Evolutionary conservation across 2,888 invertebrate genomes (phyloP).

Genomic region (Cybosia mesomella): DNA sequence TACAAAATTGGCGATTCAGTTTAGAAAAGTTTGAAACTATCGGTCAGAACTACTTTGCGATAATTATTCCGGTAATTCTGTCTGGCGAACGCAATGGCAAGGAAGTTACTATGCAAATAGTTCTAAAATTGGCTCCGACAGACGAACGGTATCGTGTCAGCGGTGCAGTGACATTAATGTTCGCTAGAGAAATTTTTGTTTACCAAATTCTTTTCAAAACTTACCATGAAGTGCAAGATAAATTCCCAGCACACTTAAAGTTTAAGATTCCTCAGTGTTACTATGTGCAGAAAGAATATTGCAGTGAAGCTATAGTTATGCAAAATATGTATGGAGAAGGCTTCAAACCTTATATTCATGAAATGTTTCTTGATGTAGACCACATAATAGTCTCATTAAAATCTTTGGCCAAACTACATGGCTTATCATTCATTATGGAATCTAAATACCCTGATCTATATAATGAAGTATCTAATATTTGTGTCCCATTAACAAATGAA

Average conservation of each 20-base stretch:
- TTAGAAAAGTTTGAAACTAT: conserved; percentile 64
- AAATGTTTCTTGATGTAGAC: conserved; percentile 67
- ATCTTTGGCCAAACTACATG: conserved; percentile 74
- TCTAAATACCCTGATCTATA: conserved; percentile 55
- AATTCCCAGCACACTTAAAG: conserved; percentile 34
- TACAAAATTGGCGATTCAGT: conserved; percentile 57
- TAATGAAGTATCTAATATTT: conserved; percentile 59
- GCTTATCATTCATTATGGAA: conserved; percentile 71
- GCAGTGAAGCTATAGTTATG: conserved; percentile 73
- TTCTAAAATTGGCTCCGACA: conserved; percentile 77
- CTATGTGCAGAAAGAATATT: conserved; percentile 66
- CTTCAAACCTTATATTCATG: conserved; percentile 64
- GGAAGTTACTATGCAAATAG: conserved; percentile 55
- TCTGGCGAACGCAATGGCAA: conserved; percentile 50
- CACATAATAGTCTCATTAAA: conserved; percentile 68
- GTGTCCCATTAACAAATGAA: conserved; percentile 67
- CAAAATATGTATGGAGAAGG: conserved; percentile 70
- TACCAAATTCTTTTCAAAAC: conserved; percentile 66
- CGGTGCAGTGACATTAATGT: conserved; percentile 75
- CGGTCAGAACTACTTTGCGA: conserved; percentile 80
- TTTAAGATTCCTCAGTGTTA: conserved; percentile 70
- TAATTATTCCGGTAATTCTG: conserved; percentile 70
- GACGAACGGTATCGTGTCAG: conserved; percentile 76
- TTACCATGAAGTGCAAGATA: conserved; percentile 61
- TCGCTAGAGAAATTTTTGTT: conserved; percentile 73